Evolutionary conservation across 2,113 vertebrate genomes (phyloP).

Genomic region (Syngnathoides biaculeatus): DNA sequence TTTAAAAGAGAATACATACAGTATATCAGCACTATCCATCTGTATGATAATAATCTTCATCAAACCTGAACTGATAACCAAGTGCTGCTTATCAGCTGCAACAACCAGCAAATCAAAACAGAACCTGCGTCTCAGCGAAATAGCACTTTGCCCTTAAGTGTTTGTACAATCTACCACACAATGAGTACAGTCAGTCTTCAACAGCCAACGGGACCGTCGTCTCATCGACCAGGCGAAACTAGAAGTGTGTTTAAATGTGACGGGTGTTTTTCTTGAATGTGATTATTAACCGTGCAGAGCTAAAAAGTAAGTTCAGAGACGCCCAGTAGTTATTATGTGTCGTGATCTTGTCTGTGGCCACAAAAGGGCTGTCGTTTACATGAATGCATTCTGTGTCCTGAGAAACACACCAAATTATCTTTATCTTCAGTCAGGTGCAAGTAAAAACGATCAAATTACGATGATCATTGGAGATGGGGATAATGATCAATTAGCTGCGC

Average conservation of each 20-base stretch:
- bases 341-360: slow-evolving; percentile 44
- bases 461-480: slow-evolving; percentile 5
- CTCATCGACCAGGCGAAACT: slow-evolving; percentile 9
- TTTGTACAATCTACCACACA: slow-evolving; percentile 61
- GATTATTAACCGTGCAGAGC: slow-evolving; percentile 38
- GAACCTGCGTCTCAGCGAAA: slow-evolving; percentile 61
- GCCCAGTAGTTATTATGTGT: slow-evolving; percentile 23
- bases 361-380: slow-evolving; percentile 66
- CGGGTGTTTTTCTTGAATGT: slow-evolving; percentile 37
- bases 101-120: slow-evolving; percentile 66
- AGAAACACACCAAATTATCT: slow-evolving; percentile 34
- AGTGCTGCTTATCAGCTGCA: slow-evolving; percentile 72
- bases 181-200: slow-evolving; percentile 37
- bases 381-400: slow-evolving; percentile 48
- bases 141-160: slow-evolving; percentile 63
- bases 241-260: slow-evolving; percentile 13
- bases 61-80: slow-evolving; percentile 54
- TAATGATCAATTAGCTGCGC: background rate
- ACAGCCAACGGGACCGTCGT: slow-evolving; percentile 20
- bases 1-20: slow-evolving; percentile 7
- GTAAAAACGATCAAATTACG: slow-evolving; percentile 27
- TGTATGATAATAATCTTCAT: slow-evolving; percentile 27
- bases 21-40: slow-evolving; percentile 32
- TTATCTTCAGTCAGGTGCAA: slow-evolving; percentile 36
- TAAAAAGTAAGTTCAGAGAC: slow-evolving; percentile 31